Percentiles rank a stretch among this genome's conserved stretches.
These are phyloP conservation scores for Callionymus lyra DNA, from an alignment of 2,113 vertebrate genomes.

Conservation along the genomic window DNA sequence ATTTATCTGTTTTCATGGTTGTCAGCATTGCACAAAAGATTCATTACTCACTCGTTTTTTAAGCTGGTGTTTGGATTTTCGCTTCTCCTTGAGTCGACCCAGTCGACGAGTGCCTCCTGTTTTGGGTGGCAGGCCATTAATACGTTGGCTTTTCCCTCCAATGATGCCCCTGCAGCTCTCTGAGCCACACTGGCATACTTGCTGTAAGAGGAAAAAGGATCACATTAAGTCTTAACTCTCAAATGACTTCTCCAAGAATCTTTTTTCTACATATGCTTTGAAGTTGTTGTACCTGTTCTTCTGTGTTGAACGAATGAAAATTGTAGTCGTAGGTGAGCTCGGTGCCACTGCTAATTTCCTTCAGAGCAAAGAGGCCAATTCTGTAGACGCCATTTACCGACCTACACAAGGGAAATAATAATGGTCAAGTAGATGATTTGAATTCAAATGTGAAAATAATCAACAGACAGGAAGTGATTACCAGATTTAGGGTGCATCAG, in stretches of 20 bases:
- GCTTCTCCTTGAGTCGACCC: slow-evolving; percentile 88
- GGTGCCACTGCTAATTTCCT: slow-evolving; percentile 84
- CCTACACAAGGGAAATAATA: slow-evolving; percentile 56
- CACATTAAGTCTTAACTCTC: too few relatives aligned
- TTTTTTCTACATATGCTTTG: background rate
- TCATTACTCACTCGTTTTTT: slow-evolving; percentile 82
- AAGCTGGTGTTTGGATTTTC: slow-evolving; percentile 96
- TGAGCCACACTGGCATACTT: slow-evolving; percentile 91
- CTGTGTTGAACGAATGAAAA: slow-evolving; percentile 96
- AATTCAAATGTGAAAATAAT: too few relatives aligned
- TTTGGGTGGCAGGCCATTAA: slow-evolving; percentile 82
- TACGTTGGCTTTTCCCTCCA: slow-evolving; percentile 89
- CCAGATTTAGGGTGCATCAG: too few relatives aligned
- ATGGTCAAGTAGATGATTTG: too few relatives aligned
- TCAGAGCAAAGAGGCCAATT: slow-evolving; percentile 91
- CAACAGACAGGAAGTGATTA: too few relatives aligned
- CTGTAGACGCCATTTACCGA: slow-evolving; percentile 95
- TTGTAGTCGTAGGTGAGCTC: slow-evolving; percentile 98
- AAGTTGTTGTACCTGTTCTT: slow-evolving; percentile 79
- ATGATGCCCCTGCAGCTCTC: slow-evolving; percentile 97
- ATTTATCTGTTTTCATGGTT: too few relatives aligned
- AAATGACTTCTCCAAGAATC: too few relatives aligned
- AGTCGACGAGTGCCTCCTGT: slow-evolving; percentile 70
- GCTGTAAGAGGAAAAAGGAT: slow-evolving; percentile 57
- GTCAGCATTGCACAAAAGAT: too few relatives aligned